Conservation (phyloP, 2,797 vertebrate genomes). For the Acanthurus leucopareius region DNA sequence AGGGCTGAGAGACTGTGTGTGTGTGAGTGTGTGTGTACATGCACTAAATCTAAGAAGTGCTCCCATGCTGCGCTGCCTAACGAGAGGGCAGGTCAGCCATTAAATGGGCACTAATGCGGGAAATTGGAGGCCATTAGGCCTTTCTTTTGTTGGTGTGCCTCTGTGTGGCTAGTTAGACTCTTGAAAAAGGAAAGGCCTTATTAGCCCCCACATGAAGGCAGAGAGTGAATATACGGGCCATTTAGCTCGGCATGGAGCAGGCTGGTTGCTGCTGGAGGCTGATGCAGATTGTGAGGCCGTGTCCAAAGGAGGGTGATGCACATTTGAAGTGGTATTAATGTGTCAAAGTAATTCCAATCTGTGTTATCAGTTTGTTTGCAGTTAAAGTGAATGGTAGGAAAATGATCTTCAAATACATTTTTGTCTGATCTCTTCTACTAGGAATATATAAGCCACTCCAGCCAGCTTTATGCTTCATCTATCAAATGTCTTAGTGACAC, state of each 20-base stretch:
- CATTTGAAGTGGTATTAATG: constrained; percentile 7
- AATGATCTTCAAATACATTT: too few species aligned
- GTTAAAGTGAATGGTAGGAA: not conserved
- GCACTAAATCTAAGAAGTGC: constrained; percentile 70
- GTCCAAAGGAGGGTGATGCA: not conserved
- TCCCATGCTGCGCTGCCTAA: constrained; percentile 81
- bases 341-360: not conserved
- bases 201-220: constrained; percentile 77
- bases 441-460: not conserved
- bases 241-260: constrained; percentile 57
- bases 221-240: constrained; percentile 65
- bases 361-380: not conserved
- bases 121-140: constrained; percentile 86
- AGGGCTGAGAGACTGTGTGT: constrained; percentile 44
- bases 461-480: not conserved
- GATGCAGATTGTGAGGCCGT: not conserved
- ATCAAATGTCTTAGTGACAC: not conserved
- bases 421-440: not conserved
- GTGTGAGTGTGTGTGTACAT: constrained; percentile 38
- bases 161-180: constrained; percentile 76
- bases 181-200: constrained; percentile 82
- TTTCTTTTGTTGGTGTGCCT: constrained; percentile 80
- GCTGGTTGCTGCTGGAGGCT: constrained; percentile 43
- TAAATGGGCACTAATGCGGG: constrained; percentile 87
- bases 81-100: constrained; percentile 84